Conservation (phyloP, 2,113 vertebrate species). For the Notothenia rossii region DNA sequence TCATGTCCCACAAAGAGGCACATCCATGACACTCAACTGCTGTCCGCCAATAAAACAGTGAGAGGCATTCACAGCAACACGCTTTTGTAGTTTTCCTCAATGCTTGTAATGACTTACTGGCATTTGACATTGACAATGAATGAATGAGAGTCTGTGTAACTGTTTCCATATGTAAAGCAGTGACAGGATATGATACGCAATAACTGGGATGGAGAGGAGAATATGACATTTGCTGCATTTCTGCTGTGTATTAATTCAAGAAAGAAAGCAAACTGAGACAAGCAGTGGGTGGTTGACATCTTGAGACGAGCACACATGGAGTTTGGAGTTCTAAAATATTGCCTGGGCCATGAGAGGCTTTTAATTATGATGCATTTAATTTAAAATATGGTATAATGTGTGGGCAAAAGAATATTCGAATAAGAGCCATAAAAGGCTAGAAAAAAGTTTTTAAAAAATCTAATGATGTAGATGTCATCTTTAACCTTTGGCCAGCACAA, state of each 20-base stretch:
- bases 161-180: slow-evolving; percentile 24
- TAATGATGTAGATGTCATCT: too few species aligned
- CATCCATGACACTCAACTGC: slow-evolving; percentile 32
- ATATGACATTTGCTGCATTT: slow-evolving; percentile 59
- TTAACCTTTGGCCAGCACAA: background rate
- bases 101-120: slow-evolving; percentile 51
- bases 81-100: slow-evolving; percentile 41
- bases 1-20: background rate
- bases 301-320: slow-evolving; percentile 43
- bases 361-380: slow-evolving; percentile 69
- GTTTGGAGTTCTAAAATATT: slow-evolving; percentile 47
- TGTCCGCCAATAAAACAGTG: slow-evolving; percentile 30
- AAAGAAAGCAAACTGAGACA: slow-evolving; percentile 51
- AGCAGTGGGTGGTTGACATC: slow-evolving; percentile 62
- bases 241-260: slow-evolving; percentile 31
- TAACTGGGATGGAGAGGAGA: slow-evolving; percentile 15
- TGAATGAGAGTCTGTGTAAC: slow-evolving; percentile 58
- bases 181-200: slow-evolving; percentile 10
- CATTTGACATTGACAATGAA: slow-evolving; percentile 66
- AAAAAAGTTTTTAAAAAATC: background rate
- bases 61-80: slow-evolving; percentile 23
- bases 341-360: slow-evolving; percentile 43
- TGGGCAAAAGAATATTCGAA: slow-evolving; percentile 25
- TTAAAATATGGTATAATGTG: slow-evolving; percentile 54
- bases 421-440: background rate